Percentiles rank a stretch among this genome's conserved stretches.
These are phyloP conservation scores for Aquatica leii DNA, from an alignment of 2,888 invertebrate genomes.

Conservation along the genomic window DNA sequence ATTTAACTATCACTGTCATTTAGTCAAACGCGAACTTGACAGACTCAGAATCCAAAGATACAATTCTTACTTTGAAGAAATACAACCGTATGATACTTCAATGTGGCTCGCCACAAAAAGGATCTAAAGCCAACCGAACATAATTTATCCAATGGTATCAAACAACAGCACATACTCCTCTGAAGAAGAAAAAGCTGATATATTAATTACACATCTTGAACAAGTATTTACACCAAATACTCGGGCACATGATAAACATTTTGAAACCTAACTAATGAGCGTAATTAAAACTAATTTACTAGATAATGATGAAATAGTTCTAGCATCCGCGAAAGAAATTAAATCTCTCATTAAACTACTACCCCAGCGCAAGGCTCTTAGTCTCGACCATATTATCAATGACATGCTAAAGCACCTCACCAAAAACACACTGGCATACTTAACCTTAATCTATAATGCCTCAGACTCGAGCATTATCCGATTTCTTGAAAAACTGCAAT, in stretches of 20 bases:
- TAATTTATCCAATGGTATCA: not conserved
- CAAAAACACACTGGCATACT: not conserved
- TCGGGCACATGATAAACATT: not conserved
- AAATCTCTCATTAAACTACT: too few relatives aligned
- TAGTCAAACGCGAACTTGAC: slow-evolving; percentile 7
- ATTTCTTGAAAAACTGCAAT: not conserved
- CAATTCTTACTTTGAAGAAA: not conserved
- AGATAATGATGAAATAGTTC: not conserved
- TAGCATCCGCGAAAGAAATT: not conserved
- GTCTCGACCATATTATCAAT: not conserved
- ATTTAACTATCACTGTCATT: slow-evolving; percentile 7
- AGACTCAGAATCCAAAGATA: not conserved
- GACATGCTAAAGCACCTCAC: not conserved
- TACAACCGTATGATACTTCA: not conserved
- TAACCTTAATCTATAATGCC: not conserved
- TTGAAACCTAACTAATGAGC: not conserved
- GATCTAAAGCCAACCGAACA: slow-evolving; percentile 10
- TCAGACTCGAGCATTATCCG: not conserved
- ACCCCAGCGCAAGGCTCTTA: too few relatives aligned
- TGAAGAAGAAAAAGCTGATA: slow-evolving; percentile 6
- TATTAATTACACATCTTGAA: not conserved
- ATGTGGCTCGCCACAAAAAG: slow-evolving; percentile 8
- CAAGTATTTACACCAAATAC: not conserved
- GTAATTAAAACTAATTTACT: not conserved
- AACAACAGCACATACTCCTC: not conserved